These are phyloP conservation scores for Cordylochernes scorpioides DNA, from an alignment of 2,888 invertebrate genomes.

Conservation along the genomic window DNA sequence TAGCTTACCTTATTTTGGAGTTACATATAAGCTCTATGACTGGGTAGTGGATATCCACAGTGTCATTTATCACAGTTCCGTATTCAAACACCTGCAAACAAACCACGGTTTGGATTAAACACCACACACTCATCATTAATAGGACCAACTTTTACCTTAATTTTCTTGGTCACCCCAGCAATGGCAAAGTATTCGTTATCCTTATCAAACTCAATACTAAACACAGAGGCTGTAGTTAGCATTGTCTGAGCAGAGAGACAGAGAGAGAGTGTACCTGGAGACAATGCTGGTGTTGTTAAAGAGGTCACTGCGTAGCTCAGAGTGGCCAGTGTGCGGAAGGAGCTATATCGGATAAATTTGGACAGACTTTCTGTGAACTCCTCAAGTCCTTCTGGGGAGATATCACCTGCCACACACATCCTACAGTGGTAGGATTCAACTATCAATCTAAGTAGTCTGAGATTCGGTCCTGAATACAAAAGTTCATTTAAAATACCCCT, in stretches of 20 bases:
- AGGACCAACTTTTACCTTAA: slow-evolving; percentile 34
- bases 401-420: slow-evolving; percentile 6
- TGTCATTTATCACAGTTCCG: slow-evolving; percentile 50
- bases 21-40: slow-evolving; percentile 65
- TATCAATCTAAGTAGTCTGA: no score
- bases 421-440: no score
- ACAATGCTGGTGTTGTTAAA: slow-evolving; percentile 37
- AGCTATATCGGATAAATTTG: slow-evolving; percentile 52
- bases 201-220: slow-evolving; percentile 77
- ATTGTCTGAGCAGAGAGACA: slow-evolving; percentile 1
- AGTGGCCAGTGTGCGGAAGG: slow-evolving; percentile 51
- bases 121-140: not conserved
- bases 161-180: slow-evolving; percentile 76
- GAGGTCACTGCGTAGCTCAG: slow-evolving; percentile 68
- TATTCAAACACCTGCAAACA: slow-evolving; percentile 40
- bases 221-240: slow-evolving; percentile 2
- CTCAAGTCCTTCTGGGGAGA: slow-evolving; percentile 18
- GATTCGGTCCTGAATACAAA: no score
- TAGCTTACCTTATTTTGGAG: slow-evolving; percentile 48
- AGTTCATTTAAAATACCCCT: no score
- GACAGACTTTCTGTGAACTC: slow-evolving; percentile 56
- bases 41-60: slow-evolving; percentile 73
- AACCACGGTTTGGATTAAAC: not conserved
- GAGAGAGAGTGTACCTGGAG: slow-evolving; percentile 21
- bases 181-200: slow-evolving; percentile 86